Evolutionary conservation across 2,113 vertebrate genomes (phyloP), one percentile per base, ranked within the genome.

Genomic region (Cairina moschata): DNA sequence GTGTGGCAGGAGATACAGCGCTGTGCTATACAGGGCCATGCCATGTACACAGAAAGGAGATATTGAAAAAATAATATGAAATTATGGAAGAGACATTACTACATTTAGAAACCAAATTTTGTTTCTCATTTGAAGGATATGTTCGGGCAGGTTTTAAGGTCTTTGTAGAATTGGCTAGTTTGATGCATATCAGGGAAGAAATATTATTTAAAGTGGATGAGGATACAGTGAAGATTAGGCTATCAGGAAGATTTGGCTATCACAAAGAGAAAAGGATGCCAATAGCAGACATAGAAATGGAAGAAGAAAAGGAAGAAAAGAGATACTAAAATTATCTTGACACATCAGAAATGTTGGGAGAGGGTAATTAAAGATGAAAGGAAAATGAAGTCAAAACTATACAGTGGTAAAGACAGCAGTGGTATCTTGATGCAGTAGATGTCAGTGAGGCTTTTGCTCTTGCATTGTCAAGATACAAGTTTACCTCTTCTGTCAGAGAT

Each of bases 221-320:
- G 6, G 4, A 71, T 65, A 36, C 13, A 81, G 7, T 7, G 32
- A 42, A 0, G 0, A 65, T 46, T 60, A 75, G 4, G 8, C 17
- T 85, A 12, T 58, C 2, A 3, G 6, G 17, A 72, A 59, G 13
- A 36, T n/a, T 59, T 38, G 8, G 5, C n/a, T 62, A 63, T 12
- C 8, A 13, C 34, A 28, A 68, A 58, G 10, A 78, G 17, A 62
- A 22, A 55, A 21, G 9, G 6, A 60, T 12, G 8, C 17, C 25
- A 74, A 5, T 3, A 75, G 23, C 44, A 91, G 34, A 18, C 6
- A 84, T 15, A 84, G 15, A 59, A 85, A 50, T 1, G 1, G 6
- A 82, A 85, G 26, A 75, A 55, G 31, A 48, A 65, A 72, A 54
- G 72, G 11, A 56, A 13, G 5, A 54, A 81, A 75, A 62, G 17